Conservation (phyloP, 2,888 invertebrate species). For the Hirudinaria manillensis region DNA sequence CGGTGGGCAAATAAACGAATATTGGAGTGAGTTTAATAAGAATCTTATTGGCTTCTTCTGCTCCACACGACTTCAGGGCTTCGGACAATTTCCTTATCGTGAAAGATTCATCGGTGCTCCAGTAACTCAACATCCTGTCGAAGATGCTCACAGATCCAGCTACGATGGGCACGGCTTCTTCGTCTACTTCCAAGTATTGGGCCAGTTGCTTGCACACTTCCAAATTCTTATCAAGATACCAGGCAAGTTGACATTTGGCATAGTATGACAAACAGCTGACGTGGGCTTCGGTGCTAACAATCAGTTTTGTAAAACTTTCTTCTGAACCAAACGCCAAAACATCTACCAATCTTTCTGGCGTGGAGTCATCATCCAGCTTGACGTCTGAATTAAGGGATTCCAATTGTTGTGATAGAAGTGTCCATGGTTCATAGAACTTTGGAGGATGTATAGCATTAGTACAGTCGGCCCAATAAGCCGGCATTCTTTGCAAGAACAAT, state of each 20-base stretch:
- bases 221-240: conserved; percentile 19
- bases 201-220: conserved; percentile 9
- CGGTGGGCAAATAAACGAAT: conserved; percentile 12
- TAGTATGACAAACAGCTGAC: conserved; percentile 22
- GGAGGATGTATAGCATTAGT: conserved; percentile 10
- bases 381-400: not conserved
- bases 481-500: conserved; percentile 23
- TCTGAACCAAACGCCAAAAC: conserved; percentile 26
- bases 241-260: conserved; percentile 20
- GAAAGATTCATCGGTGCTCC: conserved; percentile 2
- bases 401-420: conserved; percentile 10
- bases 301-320: conserved; percentile 22
- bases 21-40: conserved; percentile 27
- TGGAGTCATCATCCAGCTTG: not conserved
- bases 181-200: conserved; percentile 16
- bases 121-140: conserved; percentile 21
- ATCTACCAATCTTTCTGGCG: conserved; percentile 15
- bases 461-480: conserved; percentile 18
- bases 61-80: not conserved
- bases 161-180: not conserved
- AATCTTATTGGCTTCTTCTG: not conserved
- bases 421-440: conserved; percentile 10
- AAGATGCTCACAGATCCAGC: conserved; percentile 16
- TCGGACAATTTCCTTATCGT: conserved; percentile 10
- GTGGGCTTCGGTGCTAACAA: conserved; percentile 23